Base-by-base conservation (phyloP, 2,113 vertebrate species). In the Oenanthe melanoleuca region DNA sequence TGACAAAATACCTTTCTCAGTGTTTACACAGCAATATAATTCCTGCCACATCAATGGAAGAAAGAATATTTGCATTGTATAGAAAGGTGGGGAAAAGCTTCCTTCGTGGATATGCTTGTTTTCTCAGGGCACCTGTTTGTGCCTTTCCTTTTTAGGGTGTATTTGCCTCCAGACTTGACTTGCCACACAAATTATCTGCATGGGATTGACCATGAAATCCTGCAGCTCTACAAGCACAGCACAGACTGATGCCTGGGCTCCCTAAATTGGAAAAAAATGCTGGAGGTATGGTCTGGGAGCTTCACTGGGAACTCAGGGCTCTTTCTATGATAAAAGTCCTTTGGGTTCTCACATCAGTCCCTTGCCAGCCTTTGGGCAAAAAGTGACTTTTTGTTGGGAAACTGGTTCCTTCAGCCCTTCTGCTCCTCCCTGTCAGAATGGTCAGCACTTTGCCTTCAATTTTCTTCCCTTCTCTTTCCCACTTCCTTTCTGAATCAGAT, bases 81-180 rank as follows among this genome's bases (percentile, higher is more conserved):
- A 0, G n/a, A 63, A 65, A 59, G 38, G 9, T 1, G 0, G 44
- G 19, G 25, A 71, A 42, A 0, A 3, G 24, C 14, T 52, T 45
- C 67, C 21, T 45, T 93, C 29, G 33, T 60, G 53, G 22, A 65
- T 21, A 3, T 1, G 1, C 16, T 65, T 3, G 0, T 73, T 63
- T 88, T 45, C 20, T 73, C 26, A 45, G 44, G 49, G 63, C 40
- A 34, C 24, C 12, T 3, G 0, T 50, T 85, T 4, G 0, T 5
- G 0, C 38, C 53, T 74, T 45, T 79, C 37, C n/a, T 80, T 65
- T 64, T 80, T 24, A 57, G 22, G 44, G 5, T 8, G 2, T 55
- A 4, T 56, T 90, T 90, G 11, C 26, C 49, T 86, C 44, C 25
- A 49, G 47, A 63, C 26, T 50, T 23, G 21, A n/a, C 65, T 65